phyloP scores from a whole-genome alignment of 2,113 vertebrate species.

The Pelobates fuscus region DNA sequence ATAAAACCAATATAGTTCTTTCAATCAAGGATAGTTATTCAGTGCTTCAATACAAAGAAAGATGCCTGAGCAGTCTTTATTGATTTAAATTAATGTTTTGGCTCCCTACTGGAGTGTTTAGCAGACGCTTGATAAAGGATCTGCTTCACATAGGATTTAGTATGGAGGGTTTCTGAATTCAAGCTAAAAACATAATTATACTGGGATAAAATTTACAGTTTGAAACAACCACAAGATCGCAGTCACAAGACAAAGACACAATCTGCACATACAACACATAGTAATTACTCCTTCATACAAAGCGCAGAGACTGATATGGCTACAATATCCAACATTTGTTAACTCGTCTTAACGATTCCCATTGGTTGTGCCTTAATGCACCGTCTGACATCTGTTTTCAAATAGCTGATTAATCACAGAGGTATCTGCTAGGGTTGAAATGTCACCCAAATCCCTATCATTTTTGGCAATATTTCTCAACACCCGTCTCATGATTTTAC shows the following conservation, averaged over 20 bases:
- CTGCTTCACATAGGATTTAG: no score
- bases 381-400: conserved; percentile 75
- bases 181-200: no score
- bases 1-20: no score
- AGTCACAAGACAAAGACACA: background rate
- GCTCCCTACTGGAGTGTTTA: no score
- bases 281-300: background rate
- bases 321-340: background rate
- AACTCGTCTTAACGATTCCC: background rate
- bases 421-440: conserved; percentile 87
- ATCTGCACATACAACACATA: conserved; percentile 25
- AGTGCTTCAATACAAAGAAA: no score
- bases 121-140: no score
- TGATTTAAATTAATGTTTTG: no score
- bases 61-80: no score
- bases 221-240: no score
- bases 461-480: conserved; percentile 89
- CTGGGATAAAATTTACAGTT: no score
- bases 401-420: conserved; percentile 86
- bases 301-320: conserved; percentile 15
- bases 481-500: conserved; percentile 93
- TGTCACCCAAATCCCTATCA: conserved; percentile 86
- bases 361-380: conserved; percentile 60
- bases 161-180: no score
- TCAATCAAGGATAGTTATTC: no score